Percentiles rank a stretch among this genome's conserved stretches.
These are phyloP conservation scores for Carcinoscorpius rotundicauda DNA, from an alignment of 1,140 invertebrate species.

Conservation along the genomic window DNA sequence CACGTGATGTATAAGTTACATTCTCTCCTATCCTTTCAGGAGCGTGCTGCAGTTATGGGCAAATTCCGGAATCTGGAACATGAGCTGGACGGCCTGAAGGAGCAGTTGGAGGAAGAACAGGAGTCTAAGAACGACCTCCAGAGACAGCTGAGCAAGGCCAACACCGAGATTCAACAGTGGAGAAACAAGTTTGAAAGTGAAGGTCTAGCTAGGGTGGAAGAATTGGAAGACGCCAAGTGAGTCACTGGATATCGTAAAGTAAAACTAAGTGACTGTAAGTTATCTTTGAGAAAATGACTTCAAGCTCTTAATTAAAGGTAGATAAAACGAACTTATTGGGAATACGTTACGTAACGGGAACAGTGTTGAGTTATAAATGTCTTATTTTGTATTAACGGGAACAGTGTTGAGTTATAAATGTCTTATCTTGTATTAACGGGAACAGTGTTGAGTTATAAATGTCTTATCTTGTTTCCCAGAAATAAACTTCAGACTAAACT, in stretches of 20 bases:
- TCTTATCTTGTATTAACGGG: too few relatives aligned
- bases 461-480: conserved; percentile 22
- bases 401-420: too few relatives aligned
- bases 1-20: too few relatives aligned
- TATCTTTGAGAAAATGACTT: too few relatives aligned
- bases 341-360: too few relatives aligned
- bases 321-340: background rate
- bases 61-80: conserved; percentile 96
- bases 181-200: conserved; percentile 94
- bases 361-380: too few relatives aligned
- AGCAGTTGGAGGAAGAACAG: conserved; percentile 91
- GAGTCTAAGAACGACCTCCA: conserved; percentile 80
- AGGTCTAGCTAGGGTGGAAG: conserved; percentile 88
- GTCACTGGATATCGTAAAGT: conserved; percentile 9
- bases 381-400: too few relatives aligned
- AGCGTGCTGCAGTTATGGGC: conserved; percentile 81
- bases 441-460: background rate
- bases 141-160: conserved; percentile 93
- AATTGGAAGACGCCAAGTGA: conserved; percentile 92
- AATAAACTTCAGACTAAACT: conserved; percentile 91
- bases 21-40: conserved; percentile 30
- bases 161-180: conserved; percentile 90
- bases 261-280: too few relatives aligned
- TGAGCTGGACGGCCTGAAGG: conserved; percentile 92
- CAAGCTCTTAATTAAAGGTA: background rate